Base-by-base conservation (phyloP, 2,113 vertebrate genomes). In the Tenebrosternarchus preto region DNA sequence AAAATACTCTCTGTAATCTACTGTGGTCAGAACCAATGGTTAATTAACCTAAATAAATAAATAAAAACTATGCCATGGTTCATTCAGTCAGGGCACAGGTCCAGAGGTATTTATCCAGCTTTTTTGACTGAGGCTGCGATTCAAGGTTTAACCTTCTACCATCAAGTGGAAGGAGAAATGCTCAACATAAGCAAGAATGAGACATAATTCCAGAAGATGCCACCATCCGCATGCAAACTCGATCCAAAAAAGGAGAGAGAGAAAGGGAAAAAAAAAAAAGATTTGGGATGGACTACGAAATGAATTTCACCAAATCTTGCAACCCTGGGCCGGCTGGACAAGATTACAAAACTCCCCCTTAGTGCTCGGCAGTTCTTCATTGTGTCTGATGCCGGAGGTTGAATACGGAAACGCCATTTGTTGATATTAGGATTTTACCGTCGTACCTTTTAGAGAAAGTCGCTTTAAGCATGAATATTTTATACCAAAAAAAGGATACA, bases 161-260 rank as follows among this genome's bases (percentile, higher is more conserved):
- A 50, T 15, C 43, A 50, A 50, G 15, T 12, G 15, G 43, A 50
- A 50, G 43, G 43, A 12, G 11, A n/a, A 50, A 50, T 15, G 43
- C 43, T 50, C 15, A 9, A 50, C 43, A 50, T 9, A 12, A 9
- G 15, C 9, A 46, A n/a, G 84, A 69, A 76, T 79, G 77, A 84
- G 87, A 8, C 16, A 43, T n/a, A 4, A 85, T 89, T 88, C 90
- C 89, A 73, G 75, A 85, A 80, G 76, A 66, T 17, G 57, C 27
- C 79, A 50, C 57, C 85, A 60, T 74, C 85, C 77, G 81, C 60
- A 80, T 80, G 75, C 74, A 55, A 83, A 64, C 84, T 80, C 77
- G 73, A 83, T 3, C 11, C 0, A 57, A 80, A 29, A 24, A 22
- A 53, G 60, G 72, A 50, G 83, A 85, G 85, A 83, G 39, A 36